Percentiles rank a stretch among this genome's conserved stretches.
Conservation (phyloP, 2,113 vertebrate genomes). For the Leuciscus idus region DNA sequence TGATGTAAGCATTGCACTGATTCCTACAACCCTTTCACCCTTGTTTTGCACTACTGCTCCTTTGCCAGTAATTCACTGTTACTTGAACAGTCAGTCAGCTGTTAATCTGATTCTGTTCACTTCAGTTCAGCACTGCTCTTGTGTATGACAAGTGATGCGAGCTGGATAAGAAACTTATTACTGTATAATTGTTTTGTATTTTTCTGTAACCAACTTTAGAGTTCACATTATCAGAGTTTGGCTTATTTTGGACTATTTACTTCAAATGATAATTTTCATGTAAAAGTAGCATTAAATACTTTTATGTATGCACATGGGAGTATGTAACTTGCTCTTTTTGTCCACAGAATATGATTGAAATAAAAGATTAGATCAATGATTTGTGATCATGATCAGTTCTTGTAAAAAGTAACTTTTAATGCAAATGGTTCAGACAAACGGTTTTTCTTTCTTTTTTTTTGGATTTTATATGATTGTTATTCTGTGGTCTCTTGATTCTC, state of each 20-base stretch:
- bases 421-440: neutral
- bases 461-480: neutral
- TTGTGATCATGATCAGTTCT: neutral
- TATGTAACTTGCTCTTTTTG: neutral
- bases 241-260: neutral
- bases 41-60: slow-evolving; percentile 53
- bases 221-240: neutral
- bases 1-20: neutral
- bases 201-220: slow-evolving; percentile 4
- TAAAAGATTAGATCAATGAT: neutral
- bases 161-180: neutral
- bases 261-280: neutral
- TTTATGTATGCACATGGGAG: slow-evolving; percentile 1
- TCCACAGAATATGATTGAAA: slow-evolving; percentile 2
- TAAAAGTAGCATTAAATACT: slow-evolving; percentile 1
- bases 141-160: neutral
- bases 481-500: neutral
- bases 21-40: neutral
- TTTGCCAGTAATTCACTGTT: slow-evolving; percentile 49
- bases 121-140: slow-evolving; percentile 12
- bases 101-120: slow-evolving; percentile 38
- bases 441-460: too few species aligned
- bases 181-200: slow-evolving; percentile 7
- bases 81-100: slow-evolving; percentile 43
- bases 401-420: neutral